These are phyloP conservation scores for Aplodontia rufa DNA, from an alignment of 2,113 vertebrate genomes.

Conservation along the genomic window DNA sequence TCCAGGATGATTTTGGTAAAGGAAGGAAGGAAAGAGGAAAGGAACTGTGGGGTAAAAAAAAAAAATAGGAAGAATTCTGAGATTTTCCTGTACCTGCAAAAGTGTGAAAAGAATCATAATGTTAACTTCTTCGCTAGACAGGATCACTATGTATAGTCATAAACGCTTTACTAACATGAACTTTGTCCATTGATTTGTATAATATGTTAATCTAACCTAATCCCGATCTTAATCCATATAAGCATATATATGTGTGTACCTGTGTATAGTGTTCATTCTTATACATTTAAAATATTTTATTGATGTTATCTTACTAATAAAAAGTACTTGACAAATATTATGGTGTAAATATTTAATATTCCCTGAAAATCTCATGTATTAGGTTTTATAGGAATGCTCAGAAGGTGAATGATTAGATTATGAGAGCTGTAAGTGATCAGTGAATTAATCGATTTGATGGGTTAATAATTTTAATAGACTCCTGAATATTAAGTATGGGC, in stretches of 20 bases:
- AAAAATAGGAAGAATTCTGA: not conserved
- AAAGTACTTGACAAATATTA: not conserved
- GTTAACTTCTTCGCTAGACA: not conserved
- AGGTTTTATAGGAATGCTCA: no score
- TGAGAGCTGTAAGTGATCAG: no score
- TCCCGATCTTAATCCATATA: not conserved
- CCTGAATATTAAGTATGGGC: no score
- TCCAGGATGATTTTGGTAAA: not conserved
- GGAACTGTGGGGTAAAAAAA: not conserved
- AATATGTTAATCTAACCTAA: not conserved
- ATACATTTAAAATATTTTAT: not conserved
- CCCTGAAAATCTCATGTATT: no score
- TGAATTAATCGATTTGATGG: no score
- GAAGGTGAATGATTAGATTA: no score
- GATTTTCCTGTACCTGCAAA: not conserved
- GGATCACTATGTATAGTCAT: no score
- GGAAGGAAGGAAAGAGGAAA: not conserved
- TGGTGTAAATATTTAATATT: no score
- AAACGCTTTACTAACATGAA: not conserved
- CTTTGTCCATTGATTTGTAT: not conserved
- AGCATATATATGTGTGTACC: not conserved
- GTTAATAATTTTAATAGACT: no score
- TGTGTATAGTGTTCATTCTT: not conserved
- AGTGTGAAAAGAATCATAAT: not conserved
- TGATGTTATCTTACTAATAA: not conserved